These are phyloP conservation scores for Xiphydria camelus DNA, from an alignment of 2,888 invertebrate genomes.

Conservation along the genomic window DNA sequence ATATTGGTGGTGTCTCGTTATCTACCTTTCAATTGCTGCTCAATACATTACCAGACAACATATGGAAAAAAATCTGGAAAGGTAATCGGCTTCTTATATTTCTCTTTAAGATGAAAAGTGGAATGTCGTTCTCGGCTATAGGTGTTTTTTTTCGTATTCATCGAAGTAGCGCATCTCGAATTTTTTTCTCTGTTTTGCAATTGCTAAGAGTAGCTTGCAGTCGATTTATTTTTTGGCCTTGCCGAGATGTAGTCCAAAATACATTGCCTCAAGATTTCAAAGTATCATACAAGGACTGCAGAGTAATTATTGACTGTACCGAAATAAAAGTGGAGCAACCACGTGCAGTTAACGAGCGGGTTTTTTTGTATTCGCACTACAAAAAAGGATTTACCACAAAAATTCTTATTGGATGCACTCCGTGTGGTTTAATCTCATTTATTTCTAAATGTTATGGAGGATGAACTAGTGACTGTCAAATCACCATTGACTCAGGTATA, in stretches of 20 bases:
- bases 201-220: constrained; percentile 2
- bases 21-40: constrained; percentile 5
- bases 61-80: neutral
- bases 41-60: constrained; percentile 1
- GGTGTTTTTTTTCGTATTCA: constrained; percentile 16
- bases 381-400: no score
- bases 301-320: constrained; percentile 12
- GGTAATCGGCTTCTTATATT: constrained; percentile 2
- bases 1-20: constrained; percentile 1
- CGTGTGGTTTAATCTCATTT: constrained; percentile 19
- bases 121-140: constrained; percentile 10
- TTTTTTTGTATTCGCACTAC: constrained; percentile 20
- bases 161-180: constrained; percentile 18
- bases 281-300: neutral
- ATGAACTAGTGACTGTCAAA: constrained; percentile 18
- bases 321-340: no score
- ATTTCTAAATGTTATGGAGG: constrained; percentile 18
- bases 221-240: constrained; percentile 9
- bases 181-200: constrained; percentile 14
- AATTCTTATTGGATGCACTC: constrained; percentile 20
- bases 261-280: constrained; percentile 8
- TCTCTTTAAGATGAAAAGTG: constrained; percentile 12
- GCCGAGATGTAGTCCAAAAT: neutral
- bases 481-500: constrained; percentile 18
- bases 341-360: constrained; percentile 12